phyloP scores from a whole-genome alignment of 2,888 invertebrate genomes.

The Gryllus longicercus region DNA sequence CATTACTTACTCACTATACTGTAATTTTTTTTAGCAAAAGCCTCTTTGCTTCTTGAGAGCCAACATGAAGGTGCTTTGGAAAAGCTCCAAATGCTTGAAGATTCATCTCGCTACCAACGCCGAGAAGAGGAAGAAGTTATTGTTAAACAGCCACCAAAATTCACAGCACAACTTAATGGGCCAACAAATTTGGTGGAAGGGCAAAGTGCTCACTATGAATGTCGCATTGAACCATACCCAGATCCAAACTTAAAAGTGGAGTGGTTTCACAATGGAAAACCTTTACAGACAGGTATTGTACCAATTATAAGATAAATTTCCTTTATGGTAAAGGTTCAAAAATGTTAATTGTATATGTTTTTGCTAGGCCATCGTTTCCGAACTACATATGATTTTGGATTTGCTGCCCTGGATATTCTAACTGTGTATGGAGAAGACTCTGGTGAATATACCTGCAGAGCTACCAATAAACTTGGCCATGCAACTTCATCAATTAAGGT shows the following conservation, averaged over 20 bases:
- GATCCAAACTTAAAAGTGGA: constrained; percentile 85
- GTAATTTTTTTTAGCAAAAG: constrained; percentile 62
- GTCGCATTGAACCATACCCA: constrained; percentile 88
- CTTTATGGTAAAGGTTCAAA: too few species aligned
- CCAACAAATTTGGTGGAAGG: constrained; percentile 81
- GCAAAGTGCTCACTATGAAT: constrained; percentile 89
- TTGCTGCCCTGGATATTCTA: constrained; percentile 91
- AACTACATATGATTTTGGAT: constrained; percentile 94
- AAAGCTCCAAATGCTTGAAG: constrained; percentile 83
- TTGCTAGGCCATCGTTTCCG: constrained; percentile 75
- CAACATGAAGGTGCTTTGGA: constrained; percentile 85
- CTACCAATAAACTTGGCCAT: constrained; percentile 80
- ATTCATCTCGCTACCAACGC: constrained; percentile 71
- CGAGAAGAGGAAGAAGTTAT: constrained; percentile 71
- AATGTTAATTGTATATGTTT: background rate
- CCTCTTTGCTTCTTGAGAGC: constrained; percentile 79
- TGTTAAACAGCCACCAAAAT: constrained; percentile 78
- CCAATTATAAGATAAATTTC: too few species aligned
- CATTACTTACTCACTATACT: too few species aligned
- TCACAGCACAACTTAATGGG: constrained; percentile 81
- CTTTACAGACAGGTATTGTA: constrained; percentile 66
- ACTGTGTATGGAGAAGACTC: constrained; percentile 92
- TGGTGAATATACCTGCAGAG: constrained; percentile 85
- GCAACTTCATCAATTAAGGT: constrained; percentile 77
- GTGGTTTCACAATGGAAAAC: constrained; percentile 91